Evolutionary conservation across 2,797 vertebrate genomes (phyloP).

Genomic region (Lophotriccus pileatus): DNA sequence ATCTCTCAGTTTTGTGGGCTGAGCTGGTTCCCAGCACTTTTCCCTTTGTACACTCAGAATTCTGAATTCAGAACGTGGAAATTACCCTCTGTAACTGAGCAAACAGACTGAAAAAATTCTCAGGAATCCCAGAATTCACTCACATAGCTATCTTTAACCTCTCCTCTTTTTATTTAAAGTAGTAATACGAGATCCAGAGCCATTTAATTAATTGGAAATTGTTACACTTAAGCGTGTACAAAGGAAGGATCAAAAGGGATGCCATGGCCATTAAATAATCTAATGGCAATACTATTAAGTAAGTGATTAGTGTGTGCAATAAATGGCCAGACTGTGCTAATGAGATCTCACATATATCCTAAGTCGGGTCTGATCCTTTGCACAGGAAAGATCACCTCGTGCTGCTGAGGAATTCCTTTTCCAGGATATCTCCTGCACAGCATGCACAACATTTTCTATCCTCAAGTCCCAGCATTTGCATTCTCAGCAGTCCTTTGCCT

Average conservation of each 20-base stretch:
- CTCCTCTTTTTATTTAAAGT: neutral
- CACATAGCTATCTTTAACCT: neutral
- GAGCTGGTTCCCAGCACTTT: neutral
- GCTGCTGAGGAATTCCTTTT: neutral
- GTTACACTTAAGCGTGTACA: neutral
- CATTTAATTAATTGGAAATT: slow-evolving; percentile 39
- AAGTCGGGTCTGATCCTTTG: neutral
- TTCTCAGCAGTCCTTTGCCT: neutral
- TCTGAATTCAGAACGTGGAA: neutral
- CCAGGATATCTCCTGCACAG: neutral
- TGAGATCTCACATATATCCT: neutral
- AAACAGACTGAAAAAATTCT: neutral
- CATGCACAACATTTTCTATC: neutral
- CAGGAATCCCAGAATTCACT: neutral
- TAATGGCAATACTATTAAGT: slow-evolving; percentile 34
- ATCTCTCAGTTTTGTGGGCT: neutral
- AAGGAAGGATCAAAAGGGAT: slow-evolving; percentile 16
- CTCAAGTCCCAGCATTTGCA: neutral
- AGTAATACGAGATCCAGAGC: slow-evolving; percentile 4
- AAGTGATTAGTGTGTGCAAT: slow-evolving; percentile 24
- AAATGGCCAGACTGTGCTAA: slow-evolving; percentile 41
- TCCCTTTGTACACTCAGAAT: neutral
- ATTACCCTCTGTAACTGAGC: neutral
- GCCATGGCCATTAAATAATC: slow-evolving; percentile 36
- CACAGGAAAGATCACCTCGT: neutral